Conservation (phyloP, 2,797 vertebrate species). For the Chaetodon trifasciatus region DNA sequence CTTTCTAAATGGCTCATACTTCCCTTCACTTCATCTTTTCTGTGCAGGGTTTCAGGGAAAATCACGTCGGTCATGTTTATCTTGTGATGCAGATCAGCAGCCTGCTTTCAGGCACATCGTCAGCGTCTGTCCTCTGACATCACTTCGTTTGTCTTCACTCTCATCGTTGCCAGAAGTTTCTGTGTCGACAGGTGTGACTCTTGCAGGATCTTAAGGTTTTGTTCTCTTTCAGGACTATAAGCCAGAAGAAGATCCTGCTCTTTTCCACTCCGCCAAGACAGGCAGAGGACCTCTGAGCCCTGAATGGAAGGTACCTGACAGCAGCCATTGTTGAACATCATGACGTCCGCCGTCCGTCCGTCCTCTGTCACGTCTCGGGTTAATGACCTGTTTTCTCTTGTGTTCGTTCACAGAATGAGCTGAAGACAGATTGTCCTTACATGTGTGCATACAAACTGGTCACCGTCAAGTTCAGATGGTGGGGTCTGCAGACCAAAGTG, state of each 20-base stretch:
- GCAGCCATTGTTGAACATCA: accelerated
- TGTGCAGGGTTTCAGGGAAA: too few species aligned
- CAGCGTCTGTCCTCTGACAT: too few species aligned
- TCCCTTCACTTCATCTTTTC: too few species aligned
- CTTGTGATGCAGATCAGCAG: too few species aligned
- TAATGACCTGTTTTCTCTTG: constrained; percentile 9
- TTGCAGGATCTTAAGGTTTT: background rate
- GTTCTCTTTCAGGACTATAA: constrained; percentile 92
- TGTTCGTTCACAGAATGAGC: constrained; percentile 87
- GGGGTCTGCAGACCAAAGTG: constrained; percentile 96
- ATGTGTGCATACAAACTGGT: constrained; percentile 99
- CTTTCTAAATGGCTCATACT: too few species aligned
- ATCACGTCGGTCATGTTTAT: too few species aligned
- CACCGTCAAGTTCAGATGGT: constrained; percentile 98
- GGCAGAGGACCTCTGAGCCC: constrained; percentile 93
- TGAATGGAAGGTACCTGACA: constrained; percentile 93
- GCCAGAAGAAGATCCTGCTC: constrained; percentile 91
- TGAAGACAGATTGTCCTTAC: constrained; percentile 90
- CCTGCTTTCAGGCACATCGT: too few species aligned
- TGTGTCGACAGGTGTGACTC: background rate
- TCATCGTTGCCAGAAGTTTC: too few species aligned
- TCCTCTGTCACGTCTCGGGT: background rate
- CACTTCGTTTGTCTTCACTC: too few species aligned
- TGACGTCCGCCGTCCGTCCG: background rate
- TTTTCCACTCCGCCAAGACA: constrained; percentile 95